Conservation (phyloP, 2,888 invertebrate species). For the Allolobophora icterica region DNA sequence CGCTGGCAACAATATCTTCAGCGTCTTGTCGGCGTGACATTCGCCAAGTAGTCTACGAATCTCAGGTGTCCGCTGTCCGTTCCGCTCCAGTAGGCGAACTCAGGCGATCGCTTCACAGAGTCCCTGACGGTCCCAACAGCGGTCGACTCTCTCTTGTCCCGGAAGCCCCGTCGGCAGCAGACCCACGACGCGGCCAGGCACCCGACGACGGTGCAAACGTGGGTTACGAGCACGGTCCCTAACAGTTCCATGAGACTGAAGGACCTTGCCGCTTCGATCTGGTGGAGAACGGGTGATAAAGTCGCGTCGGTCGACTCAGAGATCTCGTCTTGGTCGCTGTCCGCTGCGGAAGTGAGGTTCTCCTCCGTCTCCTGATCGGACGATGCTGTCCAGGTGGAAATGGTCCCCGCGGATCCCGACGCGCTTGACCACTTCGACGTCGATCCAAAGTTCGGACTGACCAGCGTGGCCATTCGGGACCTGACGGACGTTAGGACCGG, state of each 20-base stretch:
- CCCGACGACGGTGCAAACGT: slow-evolving; percentile 24
- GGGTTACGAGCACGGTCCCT: slow-evolving; percentile 20
- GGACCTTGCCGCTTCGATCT: background rate
- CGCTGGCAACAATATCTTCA: background rate
- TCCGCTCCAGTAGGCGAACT: slow-evolving; percentile 29
- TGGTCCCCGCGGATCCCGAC: background rate
- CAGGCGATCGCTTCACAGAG: background rate
- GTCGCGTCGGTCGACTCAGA: background rate
- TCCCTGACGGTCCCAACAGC: slow-evolving; percentile 10
- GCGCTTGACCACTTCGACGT: background rate
- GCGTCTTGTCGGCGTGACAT: background rate
- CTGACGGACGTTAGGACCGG: background rate
- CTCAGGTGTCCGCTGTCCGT: background rate
- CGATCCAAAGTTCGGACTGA: background rate
- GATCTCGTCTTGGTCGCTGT: background rate
- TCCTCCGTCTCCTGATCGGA: background rate
- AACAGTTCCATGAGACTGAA: slow-evolving; percentile 3
- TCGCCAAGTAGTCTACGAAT: slow-evolving; percentile 13
- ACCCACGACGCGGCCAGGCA: slow-evolving; percentile 20
- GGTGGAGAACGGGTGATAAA: background rate
- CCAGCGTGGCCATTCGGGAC: background rate
- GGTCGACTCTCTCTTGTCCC: background rate
- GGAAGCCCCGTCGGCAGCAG: slow-evolving; percentile 14
- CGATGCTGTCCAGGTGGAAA: background rate
- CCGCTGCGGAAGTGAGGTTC: background rate